Conservation (phyloP, 2,888 invertebrate species). For the Eupithecia insigniata region DNA sequence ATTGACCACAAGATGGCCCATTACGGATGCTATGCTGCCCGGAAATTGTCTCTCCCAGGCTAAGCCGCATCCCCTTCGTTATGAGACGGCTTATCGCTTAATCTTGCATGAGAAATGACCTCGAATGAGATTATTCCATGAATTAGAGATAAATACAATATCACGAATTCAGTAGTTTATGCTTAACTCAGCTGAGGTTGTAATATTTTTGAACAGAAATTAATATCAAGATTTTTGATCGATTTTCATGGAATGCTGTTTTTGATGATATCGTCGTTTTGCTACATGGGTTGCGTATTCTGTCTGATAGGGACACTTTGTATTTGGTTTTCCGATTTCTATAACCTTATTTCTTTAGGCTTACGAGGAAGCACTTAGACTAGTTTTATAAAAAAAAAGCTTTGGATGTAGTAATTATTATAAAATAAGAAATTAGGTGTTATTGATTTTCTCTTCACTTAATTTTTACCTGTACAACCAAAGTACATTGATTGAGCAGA, state of each 20-base stretch:
- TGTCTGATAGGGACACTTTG: too few relatives aligned
- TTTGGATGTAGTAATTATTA: too few relatives aligned
- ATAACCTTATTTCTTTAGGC: too few relatives aligned
- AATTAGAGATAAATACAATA: neutral
- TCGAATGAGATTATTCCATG: neutral
- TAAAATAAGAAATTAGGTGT: too few relatives aligned
- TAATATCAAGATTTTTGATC: neutral
- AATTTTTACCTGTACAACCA: neutral
- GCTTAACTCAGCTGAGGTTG: neutral
- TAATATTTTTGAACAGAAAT: neutral
- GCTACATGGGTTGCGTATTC: too few relatives aligned
- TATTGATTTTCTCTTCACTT: too few relatives aligned
- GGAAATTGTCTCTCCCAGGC: conserved; percentile 33
- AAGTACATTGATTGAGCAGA: neutral
- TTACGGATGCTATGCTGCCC: conserved; percentile 26
- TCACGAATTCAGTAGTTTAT: neutral
- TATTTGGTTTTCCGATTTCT: too few relatives aligned
- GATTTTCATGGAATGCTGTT: neutral
- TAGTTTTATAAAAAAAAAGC: too few relatives aligned
- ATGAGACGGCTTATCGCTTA: conserved; percentile 20
- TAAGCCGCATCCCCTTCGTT: conserved; percentile 27
- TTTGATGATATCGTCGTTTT: neutral
- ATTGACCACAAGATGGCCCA: conserved; percentile 37
- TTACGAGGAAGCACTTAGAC: too few relatives aligned
- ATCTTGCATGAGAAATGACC: conserved; percentile 17